Conservation (phyloP, 1,140 invertebrate genomes). For the Drosophila repletoides region DNA sequence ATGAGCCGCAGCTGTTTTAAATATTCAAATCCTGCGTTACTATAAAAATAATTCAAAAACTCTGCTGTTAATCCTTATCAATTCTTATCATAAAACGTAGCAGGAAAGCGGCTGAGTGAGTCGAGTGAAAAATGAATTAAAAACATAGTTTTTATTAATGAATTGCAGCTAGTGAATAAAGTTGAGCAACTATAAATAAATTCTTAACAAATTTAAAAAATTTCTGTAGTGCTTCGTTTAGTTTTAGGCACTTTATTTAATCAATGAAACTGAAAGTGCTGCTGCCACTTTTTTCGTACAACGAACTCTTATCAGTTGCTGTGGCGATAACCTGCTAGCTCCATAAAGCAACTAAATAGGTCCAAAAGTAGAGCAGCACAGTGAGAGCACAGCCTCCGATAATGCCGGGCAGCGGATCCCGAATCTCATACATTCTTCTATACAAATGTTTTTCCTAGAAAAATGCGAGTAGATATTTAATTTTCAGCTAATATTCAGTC, state of each 20-base stretch:
- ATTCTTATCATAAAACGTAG: no score
- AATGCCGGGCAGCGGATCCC: constrained; percentile 20
- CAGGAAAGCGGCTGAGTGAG: no score
- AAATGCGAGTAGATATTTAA: no score
- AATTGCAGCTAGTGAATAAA: background rate
- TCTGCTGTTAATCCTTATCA: no score
- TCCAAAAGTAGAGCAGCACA: constrained; percentile 61
- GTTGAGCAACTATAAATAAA: background rate
- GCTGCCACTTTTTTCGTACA: constrained; percentile 45
- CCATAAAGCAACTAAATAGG: constrained; percentile 45
- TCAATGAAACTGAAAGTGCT: constrained; percentile 64
- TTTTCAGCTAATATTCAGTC: no score
- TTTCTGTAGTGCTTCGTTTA: background rate
- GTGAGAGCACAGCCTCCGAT: constrained; percentile 48
- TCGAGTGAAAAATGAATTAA: no score
- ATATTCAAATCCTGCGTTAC: no score
- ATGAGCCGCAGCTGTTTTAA: no score
- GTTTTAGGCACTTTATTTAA: background rate
- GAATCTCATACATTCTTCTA: no score
- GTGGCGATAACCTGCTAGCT: constrained; percentile 64
- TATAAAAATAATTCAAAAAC: no score
- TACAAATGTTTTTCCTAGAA: no score
- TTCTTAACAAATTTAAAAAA: constrained; percentile 1
- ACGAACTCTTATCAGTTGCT: constrained; percentile 64
- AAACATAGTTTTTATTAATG: no score